These are phyloP conservation scores for Agrotis puta DNA, from an alignment of 2,888 invertebrate genomes.

Conservation along the genomic window DNA sequence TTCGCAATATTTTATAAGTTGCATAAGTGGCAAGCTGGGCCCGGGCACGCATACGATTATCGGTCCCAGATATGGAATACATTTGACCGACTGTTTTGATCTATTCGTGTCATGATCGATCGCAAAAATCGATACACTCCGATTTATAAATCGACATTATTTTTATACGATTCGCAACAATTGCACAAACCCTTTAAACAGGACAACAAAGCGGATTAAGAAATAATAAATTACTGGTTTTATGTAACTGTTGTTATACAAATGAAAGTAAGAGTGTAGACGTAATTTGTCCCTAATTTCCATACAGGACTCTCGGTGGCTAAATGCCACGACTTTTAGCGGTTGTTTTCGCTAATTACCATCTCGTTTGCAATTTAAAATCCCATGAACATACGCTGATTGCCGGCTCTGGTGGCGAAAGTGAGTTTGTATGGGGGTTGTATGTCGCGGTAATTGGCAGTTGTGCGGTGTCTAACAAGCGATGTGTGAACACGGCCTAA, in stretches of 20 bases:
- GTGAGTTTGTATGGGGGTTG: slow-evolving; percentile 80
- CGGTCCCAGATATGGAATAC: slow-evolving; percentile 79
- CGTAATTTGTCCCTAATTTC: slow-evolving; percentile 90
- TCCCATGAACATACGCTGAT: slow-evolving; percentile 74
- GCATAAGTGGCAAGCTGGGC: slow-evolving; percentile 80
- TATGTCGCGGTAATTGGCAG: slow-evolving; percentile 84
- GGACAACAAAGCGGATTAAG: slow-evolving; percentile 83
- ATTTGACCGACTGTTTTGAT: slow-evolving; percentile 81
- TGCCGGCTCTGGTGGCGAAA: slow-evolving; percentile 79
- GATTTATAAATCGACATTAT: slow-evolving; percentile 56
- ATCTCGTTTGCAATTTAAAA: slow-evolving; percentile 90
- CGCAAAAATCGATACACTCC: slow-evolving; percentile 66
- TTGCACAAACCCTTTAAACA: slow-evolving; percentile 74
- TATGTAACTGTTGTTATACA: slow-evolving; percentile 84
- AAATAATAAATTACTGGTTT: slow-evolving; percentile 82
- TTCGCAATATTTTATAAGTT: slow-evolving; percentile 88
- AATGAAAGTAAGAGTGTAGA: slow-evolving; percentile 87
- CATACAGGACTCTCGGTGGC: slow-evolving; percentile 84
- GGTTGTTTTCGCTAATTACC: slow-evolving; percentile 89
- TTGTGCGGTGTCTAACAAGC: slow-evolving; percentile 75
- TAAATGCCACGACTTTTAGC: slow-evolving; percentile 82
- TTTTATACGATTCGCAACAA: slow-evolving; percentile 70
- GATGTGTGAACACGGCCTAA: slow-evolving; percentile 79
- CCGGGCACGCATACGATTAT: slow-evolving; percentile 82
- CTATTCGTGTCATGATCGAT: slow-evolving; percentile 77